Conservation (phyloP, 2,113 vertebrate genomes). For the Hydrochoerus hydrochaeris region DNA sequence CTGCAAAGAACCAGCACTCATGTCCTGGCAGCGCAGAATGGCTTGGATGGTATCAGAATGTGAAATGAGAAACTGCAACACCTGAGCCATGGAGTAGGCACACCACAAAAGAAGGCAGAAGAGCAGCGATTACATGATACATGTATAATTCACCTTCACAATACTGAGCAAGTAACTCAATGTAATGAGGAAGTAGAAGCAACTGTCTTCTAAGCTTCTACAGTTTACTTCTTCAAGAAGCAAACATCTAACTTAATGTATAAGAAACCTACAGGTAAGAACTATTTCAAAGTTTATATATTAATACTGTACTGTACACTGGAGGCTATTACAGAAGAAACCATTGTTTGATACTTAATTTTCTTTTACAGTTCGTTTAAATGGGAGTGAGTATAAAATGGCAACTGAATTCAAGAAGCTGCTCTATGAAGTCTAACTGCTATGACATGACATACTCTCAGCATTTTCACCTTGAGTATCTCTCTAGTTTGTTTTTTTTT, state of each 20-base stretch:
- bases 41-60: slow-evolving; percentile 97
- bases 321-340: background rate
- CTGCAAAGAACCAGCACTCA: slow-evolving; percentile 93
- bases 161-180: background rate
- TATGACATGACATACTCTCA: background rate
- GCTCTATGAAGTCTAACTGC: background rate
- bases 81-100: slow-evolving; percentile 79
- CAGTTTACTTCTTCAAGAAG: slow-evolving; percentile 44
- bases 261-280: background rate
- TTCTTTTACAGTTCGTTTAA: slow-evolving; percentile 11
- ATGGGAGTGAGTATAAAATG: background rate
- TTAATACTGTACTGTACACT: background rate
- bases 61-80: slow-evolving; percentile 96
- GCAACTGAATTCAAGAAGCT: background rate
- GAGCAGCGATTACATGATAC: background rate
- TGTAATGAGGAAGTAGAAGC: background rate
- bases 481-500: background rate
- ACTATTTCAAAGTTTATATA: slow-evolving; percentile 13
- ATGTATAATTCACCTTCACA: background rate
- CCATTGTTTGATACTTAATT: background rate
- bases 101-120: background rate
- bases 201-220: background rate
- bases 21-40: slow-evolving; percentile 93
- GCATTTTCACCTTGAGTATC: background rate
- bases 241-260: background rate